Evolutionary conservation across 2,113 vertebrate genomes (phyloP), one percentile per base, ranked within the genome.

Genomic region (Carassius carassius): DNA sequence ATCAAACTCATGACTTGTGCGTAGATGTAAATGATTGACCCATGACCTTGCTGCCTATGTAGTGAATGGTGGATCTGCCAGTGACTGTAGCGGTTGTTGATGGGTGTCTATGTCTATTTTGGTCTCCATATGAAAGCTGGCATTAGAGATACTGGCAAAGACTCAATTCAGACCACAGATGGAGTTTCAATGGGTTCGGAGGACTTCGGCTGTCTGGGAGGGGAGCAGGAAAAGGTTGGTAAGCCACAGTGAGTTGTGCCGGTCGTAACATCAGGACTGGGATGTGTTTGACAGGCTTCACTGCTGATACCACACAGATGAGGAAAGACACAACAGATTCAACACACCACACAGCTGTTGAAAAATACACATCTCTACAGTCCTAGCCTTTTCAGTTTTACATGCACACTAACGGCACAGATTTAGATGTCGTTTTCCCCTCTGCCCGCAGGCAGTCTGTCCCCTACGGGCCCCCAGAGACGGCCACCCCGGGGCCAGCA

Each of bases 401-500:
- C 29, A 35, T 21, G 10, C 77, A 79, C 19, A 79, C 77, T 44
- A 17, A 44, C 2, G 35, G 69, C 69, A 72, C 19, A n/a, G 69
- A 72, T 72, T 72, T 72, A 41, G 69, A 41, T n/a, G 69, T 72
- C 19, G 69, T 41, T 70, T 12, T 41, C 35, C 67, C 37, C 63
- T 29, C 41, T 83, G 91, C 90, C 92, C 90, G 86, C 81, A 82
- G 91, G 92, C 92, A 82, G 91, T 91, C 91, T 91, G 89, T 91
- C 89, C 88, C 69, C 90, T 49, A 32, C 21, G 49, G 70, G 89
- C 86, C 89, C 90, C 84, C 74, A 89, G 91, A 91, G n/a, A 88
- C 79, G 70, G 86, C 89, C 90, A 92, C 92, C 93, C 91, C 69
- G 89, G 92, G 93, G 93, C 91, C 93, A 93, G 47, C 87, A 88